phyloP scores from a whole-genome alignment of 1,140 invertebrate genomes.

The Hylyphantes graminicola region DNA sequence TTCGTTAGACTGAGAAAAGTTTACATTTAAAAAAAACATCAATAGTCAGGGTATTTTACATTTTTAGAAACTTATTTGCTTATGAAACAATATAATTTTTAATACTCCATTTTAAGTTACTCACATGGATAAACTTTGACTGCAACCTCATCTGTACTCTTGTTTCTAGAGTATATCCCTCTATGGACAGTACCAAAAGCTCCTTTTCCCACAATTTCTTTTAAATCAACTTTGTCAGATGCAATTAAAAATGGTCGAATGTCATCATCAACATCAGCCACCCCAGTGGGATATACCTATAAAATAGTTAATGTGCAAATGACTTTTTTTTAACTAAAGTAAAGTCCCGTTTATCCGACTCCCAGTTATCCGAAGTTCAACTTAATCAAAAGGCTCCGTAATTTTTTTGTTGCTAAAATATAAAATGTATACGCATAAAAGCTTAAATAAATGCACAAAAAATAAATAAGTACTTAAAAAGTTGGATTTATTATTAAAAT shows the following conservation, averaged over 20 bases:
- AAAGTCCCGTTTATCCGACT: too few relatives aligned
- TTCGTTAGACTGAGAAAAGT: too few relatives aligned
- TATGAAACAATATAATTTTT: neutral
- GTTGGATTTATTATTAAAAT: too few relatives aligned
- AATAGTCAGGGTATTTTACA: neutral
- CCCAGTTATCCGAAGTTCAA: too few relatives aligned
- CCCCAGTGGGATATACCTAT: slow-evolving; percentile 18
- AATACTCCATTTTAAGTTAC: neutral
- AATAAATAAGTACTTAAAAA: too few relatives aligned
- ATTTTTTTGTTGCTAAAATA: too few relatives aligned
- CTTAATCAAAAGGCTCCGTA: too few relatives aligned
- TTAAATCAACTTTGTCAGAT: slow-evolving; percentile 3
- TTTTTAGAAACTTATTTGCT: neutral
- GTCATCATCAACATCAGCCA: slow-evolving; percentile 25
- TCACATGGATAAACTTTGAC: slow-evolving; percentile 35
- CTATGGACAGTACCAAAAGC: slow-evolving; percentile 30
- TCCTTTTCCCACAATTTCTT: slow-evolving; percentile 15
- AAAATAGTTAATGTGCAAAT: neutral
- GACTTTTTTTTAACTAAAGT: neutral
- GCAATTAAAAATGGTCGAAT: neutral
- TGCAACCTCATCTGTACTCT: slow-evolving; percentile 23
- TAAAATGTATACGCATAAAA: too few relatives aligned
- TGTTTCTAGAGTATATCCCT: slow-evolving; percentile 4
- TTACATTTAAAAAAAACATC: too few relatives aligned
- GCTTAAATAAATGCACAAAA: too few relatives aligned